Conservation (phyloP, 2,797 vertebrate genomes). For the Notolepis coatsorum region DNA sequence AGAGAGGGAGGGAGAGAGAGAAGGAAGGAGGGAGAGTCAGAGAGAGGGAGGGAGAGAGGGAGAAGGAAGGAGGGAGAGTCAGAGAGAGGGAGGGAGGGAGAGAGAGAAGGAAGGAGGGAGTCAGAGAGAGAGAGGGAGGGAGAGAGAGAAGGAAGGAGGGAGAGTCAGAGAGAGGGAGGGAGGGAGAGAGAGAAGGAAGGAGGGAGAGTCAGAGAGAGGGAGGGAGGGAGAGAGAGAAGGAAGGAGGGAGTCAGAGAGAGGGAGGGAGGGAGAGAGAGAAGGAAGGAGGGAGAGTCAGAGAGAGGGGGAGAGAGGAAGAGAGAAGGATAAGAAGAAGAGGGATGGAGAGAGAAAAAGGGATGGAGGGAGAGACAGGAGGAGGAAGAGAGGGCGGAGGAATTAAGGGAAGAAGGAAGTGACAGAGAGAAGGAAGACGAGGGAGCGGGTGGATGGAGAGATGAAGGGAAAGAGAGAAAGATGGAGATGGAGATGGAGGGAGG, state of each 20-base stretch:
- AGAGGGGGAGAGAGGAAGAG: neutral
- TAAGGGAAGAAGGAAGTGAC: too few relatives aligned
- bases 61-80: neutral
- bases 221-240: neutral
- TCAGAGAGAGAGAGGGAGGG: slow-evolving; percentile 17
- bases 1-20: neutral
- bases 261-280: neutral
- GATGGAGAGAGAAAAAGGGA: too few relatives aligned
- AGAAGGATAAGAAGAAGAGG: too few relatives aligned
- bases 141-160: slow-evolving; percentile 13
- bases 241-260: too few relatives aligned
- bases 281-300: neutral
- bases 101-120: slow-evolving; percentile 14
- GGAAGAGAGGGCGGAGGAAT: too few relatives aligned
- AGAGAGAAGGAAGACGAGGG: too few relatives aligned
- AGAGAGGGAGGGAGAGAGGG: neutral
- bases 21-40: neutral
- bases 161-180: neutral
- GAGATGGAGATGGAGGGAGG: too few relatives aligned
- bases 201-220: neutral
- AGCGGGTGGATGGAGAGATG: too few relatives aligned
- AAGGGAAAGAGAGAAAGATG: too few relatives aligned
- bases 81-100: neutral
- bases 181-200: neutral
- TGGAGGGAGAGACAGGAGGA: too few relatives aligned